phyloP scores from a whole-genome alignment of 1,140 invertebrate genomes.

The Polypedilum vanderplanki region DNA sequence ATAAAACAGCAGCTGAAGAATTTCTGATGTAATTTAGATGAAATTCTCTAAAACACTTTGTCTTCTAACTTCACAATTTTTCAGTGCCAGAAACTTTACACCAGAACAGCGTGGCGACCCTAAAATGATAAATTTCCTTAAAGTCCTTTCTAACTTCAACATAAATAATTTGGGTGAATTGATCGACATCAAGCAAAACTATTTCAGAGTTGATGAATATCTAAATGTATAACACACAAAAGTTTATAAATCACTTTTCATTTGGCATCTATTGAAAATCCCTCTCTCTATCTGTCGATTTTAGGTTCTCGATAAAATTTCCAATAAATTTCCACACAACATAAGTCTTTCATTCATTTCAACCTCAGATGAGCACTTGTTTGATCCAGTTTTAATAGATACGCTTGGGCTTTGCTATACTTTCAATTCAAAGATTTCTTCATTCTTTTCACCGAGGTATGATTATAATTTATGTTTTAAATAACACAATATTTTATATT shows the following conservation, averaged over 20 bases:
- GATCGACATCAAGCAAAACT: conserved; percentile 5
- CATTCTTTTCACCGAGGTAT: conserved; percentile 20
- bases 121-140: conserved; percentile 20
- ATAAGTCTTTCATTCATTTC: not conserved
- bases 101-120: not conserved
- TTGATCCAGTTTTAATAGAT: not conserved
- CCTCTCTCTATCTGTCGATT: not conserved
- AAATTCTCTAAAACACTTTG: not conserved
- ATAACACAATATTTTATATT: not conserved
- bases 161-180: conserved; percentile 23
- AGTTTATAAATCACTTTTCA: too few relatives aligned
- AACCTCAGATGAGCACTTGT: not conserved
- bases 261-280: not conserved
- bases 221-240: not conserved
- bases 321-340: not conserved
- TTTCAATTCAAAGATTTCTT: conserved; percentile 30
- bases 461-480: not conserved
- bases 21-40: conserved; percentile 25
- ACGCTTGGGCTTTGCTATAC: conserved; percentile 28
- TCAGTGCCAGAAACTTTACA: not conserved
- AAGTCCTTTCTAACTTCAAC: not conserved
- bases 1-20: conserved; percentile 32
- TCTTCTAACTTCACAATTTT: not conserved
- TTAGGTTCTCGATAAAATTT: not conserved
- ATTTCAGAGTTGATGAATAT: conserved; percentile 13